Evolutionary conservation across 2,888 invertebrate species (phyloP).

Genomic region (Idaea aversata): DNA sequence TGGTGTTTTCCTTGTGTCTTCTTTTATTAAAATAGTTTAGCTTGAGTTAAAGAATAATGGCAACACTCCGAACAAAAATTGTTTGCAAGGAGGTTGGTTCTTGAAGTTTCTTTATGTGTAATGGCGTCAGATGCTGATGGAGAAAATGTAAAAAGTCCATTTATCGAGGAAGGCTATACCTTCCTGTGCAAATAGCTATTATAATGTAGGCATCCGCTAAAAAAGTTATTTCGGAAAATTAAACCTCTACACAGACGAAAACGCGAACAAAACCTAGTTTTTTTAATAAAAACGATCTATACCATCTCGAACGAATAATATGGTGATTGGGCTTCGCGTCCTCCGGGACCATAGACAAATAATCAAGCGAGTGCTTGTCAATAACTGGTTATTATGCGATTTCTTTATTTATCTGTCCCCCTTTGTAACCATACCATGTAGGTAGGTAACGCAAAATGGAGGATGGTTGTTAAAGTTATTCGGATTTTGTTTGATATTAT

Average conservation of each 20-base stretch:
- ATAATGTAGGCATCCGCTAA: too few relatives aligned
- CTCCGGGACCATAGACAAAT: slow-evolving; percentile 65
- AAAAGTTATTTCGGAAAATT: neutral
- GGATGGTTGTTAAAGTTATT: neutral
- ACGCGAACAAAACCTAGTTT: neutral
- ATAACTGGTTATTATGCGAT: slow-evolving; percentile 64
- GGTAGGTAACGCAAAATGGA: slow-evolving; percentile 2
- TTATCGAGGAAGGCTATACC: too few relatives aligned
- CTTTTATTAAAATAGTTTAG: too few relatives aligned
- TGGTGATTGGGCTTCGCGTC: slow-evolving; percentile 44
- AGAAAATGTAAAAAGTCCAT: too few relatives aligned
- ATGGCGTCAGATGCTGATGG: too few relatives aligned
- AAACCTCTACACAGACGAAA: neutral
- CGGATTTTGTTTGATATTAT: neutral
- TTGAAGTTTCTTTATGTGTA: too few relatives aligned
- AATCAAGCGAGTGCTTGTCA: slow-evolving; percentile 76
- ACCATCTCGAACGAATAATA: slow-evolving; percentile 24
- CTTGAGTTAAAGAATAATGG: too few relatives aligned
- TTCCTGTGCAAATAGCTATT: too few relatives aligned
- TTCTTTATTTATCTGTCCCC: slow-evolving; percentile 42
- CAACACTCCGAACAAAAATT: too few relatives aligned
- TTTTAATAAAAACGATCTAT: neutral
- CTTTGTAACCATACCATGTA: slow-evolving; percentile 8
- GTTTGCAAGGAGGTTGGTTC: too few relatives aligned
- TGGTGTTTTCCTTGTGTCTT: too few relatives aligned